Evolutionary conservation across 2,113 vertebrate species (phyloP).

Genomic region (Zingel zingel): DNA sequence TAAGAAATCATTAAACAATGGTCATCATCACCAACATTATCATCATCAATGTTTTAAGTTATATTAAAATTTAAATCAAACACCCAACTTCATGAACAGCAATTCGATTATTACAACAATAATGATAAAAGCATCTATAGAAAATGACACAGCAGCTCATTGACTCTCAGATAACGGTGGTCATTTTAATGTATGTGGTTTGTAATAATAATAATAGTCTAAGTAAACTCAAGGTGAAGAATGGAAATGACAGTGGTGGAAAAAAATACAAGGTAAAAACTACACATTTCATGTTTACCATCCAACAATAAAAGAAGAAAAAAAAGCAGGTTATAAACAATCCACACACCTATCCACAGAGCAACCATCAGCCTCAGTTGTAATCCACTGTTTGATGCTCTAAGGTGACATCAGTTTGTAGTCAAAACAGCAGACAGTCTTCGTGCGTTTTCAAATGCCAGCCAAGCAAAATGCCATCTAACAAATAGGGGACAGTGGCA

Average conservation of each 20-base stretch:
- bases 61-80: background rate
- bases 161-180: background rate
- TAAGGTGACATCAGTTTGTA: slow-evolving; percentile 24
- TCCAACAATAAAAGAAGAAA: too few relatives aligned
- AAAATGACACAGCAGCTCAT: background rate
- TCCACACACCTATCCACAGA: background rate
- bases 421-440: slow-evolving; percentile 21
- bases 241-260: background rate
- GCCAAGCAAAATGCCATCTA: background rate
- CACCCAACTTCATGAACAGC: too few relatives aligned
- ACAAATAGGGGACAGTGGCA: background rate
- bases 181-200: background rate
- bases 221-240: background rate
- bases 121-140: background rate
- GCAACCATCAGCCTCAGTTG: background rate
- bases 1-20: background rate
- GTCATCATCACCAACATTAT: too few relatives aligned
- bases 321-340: background rate
- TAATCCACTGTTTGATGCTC: background rate
- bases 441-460: background rate
- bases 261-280: background rate
- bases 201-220: background rate
- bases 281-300: background rate
- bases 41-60: too few relatives aligned
- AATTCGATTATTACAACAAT: background rate